These are phyloP conservation scores for Patella ulyssiponensis DNA, from an alignment of 2,888 invertebrate species.

Conservation along the genomic window DNA sequence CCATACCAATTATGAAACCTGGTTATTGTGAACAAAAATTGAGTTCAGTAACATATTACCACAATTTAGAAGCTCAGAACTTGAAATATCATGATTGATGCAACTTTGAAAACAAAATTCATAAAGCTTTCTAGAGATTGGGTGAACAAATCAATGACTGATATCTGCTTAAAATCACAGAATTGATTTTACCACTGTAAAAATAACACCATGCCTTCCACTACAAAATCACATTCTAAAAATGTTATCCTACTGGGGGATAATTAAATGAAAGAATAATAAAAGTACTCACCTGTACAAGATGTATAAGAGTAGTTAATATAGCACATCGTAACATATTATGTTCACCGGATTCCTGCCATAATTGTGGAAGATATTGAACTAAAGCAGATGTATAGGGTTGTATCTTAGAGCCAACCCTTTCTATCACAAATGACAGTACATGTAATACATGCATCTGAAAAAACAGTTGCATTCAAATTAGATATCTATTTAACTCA, in stretches of 20 bases:
- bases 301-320: conserved; percentile 86
- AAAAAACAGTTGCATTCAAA: conserved; percentile 40
- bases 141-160: no score
- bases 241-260: no score
- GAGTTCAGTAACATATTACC: no score
- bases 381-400: conserved; percentile 81
- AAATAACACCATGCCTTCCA: not conserved
- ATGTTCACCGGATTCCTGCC: conserved; percentile 89
- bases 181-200: not conserved
- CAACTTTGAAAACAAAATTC: no score
- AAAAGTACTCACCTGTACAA: conserved; percentile 79
- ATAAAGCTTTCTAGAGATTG: no score
- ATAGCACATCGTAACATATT: conserved; percentile 93
- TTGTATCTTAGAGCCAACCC: conserved; percentile 84
- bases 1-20: no score
- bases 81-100: no score
- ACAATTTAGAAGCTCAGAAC: no score
- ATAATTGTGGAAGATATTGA: conserved; percentile 87
- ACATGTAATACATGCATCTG: conserved; percentile 92
- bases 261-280: not conserved
- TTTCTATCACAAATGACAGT: conserved; percentile 89
- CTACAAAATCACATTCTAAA: not conserved
- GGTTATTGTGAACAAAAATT: no score
- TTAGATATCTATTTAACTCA: not conserved
- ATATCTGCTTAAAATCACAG: no score